A percentile compares a stretch with the other conserved stretches of the same genome.
These are phyloP conservation scores for Phallusia fumigata DNA, from an alignment of 23 tunicate genomes.

Conservation along the genomic window DNA sequence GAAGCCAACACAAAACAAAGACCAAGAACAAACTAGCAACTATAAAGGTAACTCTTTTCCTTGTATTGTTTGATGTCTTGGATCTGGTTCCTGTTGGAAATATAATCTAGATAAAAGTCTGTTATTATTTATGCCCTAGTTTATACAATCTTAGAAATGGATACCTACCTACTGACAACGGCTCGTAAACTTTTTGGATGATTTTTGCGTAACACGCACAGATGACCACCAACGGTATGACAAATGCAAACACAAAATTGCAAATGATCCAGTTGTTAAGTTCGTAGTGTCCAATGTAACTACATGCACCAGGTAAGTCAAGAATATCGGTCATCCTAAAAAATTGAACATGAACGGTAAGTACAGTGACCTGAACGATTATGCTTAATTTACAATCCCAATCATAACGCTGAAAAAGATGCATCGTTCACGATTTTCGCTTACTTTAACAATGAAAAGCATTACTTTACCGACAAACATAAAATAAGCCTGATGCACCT, in stretches of 20 bases:
- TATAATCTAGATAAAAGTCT: too few species aligned
- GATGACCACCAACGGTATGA: constrained; percentile 60
- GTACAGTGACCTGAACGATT: too few species aligned
- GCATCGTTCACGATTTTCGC: too few species aligned
- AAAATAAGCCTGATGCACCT: too few species aligned
- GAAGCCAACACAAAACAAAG: constrained; percentile 90
- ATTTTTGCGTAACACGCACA: constrained; percentile 58
- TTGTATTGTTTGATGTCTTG: constrained; percentile 54
- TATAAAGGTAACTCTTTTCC: constrained; percentile 83
- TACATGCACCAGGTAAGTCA: constrained; percentile 28
- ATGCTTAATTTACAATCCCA: too few species aligned
- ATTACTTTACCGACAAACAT: too few species aligned
- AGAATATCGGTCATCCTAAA: neutral
- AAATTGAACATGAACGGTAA: too few species aligned
- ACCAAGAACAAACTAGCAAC: constrained; percentile 70
- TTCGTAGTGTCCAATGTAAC: constrained; percentile 23
- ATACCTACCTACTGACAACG: constrained; percentile 56
- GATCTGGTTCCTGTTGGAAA: constrained; percentile 77
- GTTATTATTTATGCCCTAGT: too few species aligned
- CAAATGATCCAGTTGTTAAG: constrained; percentile 48
- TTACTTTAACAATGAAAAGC: too few species aligned
- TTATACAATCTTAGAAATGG: too few species aligned
- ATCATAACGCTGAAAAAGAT: too few species aligned
- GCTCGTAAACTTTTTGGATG: constrained; percentile 47
- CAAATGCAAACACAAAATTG: constrained; percentile 78